Percentiles rank a stretch among this genome's conserved stretches.
phyloP scores from a whole-genome alignment of 1,140 invertebrate genomes.

The Rhyzopertha dominica region DNA sequence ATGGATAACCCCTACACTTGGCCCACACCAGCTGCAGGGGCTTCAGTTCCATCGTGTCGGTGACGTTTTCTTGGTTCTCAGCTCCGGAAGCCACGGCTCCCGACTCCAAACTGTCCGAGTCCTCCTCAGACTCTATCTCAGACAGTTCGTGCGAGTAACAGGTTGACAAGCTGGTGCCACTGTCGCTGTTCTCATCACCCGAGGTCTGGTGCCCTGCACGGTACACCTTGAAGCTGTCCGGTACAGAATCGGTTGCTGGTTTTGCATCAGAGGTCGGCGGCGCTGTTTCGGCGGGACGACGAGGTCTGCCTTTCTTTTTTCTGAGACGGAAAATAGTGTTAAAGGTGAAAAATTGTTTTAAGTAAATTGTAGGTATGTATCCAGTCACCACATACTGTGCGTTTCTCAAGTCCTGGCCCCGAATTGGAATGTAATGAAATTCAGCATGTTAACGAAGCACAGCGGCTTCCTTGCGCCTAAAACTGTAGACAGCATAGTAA shows the following conservation, averaged over 20 bases:
- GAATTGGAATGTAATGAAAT: too few relatives aligned
- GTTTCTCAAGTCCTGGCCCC: too few relatives aligned
- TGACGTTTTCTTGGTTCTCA: slow-evolving; percentile 19
- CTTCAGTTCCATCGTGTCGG: slow-evolving; percentile 52
- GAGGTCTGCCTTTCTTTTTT: slow-evolving; percentile 31
- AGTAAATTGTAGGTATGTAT: too few relatives aligned
- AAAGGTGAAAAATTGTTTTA: too few relatives aligned
- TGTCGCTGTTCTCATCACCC: slow-evolving; percentile 41
- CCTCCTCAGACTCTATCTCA: slow-evolving; percentile 41
- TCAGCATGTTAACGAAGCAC: too few relatives aligned
- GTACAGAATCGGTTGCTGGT: slow-evolving; percentile 25
- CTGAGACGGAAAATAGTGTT: slow-evolving; percentile 21
- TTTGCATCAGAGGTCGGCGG: slow-evolving; percentile 8
- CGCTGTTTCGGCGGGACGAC: slow-evolving; percentile 11
- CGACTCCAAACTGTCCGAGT: slow-evolving; percentile 31
- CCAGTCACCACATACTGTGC: too few relatives aligned
- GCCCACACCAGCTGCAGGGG: slow-evolving; percentile 93
- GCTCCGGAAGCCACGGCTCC: neutral
- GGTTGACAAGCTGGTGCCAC: slow-evolving; percentile 40
- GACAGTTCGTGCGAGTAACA: slow-evolving; percentile 42
- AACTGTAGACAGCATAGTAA: too few relatives aligned
- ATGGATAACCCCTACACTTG: slow-evolving; percentile 92
- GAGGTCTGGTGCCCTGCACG: slow-evolving; percentile 38
- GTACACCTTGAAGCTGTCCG: slow-evolving; percentile 41
- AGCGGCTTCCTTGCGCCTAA: too few relatives aligned